Evolutionary conservation across 2,797 vertebrate species (phyloP).

Genomic region (Nannoperca australis): DNA sequence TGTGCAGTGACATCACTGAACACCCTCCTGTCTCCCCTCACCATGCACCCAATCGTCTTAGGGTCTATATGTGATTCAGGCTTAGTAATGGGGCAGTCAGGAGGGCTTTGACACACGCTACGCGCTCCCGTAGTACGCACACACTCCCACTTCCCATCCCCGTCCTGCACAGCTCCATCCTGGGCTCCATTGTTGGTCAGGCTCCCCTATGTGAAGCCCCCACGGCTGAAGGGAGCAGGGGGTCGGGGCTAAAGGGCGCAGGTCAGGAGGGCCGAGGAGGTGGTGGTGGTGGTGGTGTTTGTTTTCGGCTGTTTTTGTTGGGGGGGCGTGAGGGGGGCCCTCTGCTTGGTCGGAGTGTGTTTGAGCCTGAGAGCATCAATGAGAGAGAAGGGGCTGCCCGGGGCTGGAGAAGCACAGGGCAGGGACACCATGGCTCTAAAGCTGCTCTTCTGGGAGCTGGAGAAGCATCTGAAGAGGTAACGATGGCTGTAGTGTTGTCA

Average conservation of each 20-base stretch:
- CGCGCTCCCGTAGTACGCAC: slow-evolving; percentile 27
- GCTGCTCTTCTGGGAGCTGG: slow-evolving; percentile 84
- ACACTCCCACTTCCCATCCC: slow-evolving; percentile 35
- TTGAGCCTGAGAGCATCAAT: slow-evolving; percentile 64
- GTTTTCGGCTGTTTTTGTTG: slow-evolving; percentile 40
- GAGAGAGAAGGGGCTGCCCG: slow-evolving; percentile 72
- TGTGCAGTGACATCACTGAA: slow-evolving; percentile 70
- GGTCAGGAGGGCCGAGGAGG: slow-evolving; percentile 62
- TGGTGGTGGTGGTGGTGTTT: slow-evolving; percentile 25
- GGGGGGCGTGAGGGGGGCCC: background rate
- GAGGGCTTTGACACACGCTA: slow-evolving; percentile 41
- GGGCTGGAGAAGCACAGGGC: slow-evolving; percentile 63
- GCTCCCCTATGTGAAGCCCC: slow-evolving; percentile 56
- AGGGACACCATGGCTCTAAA: slow-evolving; percentile 74
- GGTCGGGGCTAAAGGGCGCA: slow-evolving; percentile 56
- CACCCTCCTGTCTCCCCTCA: slow-evolving; percentile 41
- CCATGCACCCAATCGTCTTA: slow-evolving; percentile 55
- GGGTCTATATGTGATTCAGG: slow-evolving; percentile 55
- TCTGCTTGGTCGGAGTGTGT: slow-evolving; percentile 26
- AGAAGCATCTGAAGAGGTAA: slow-evolving; percentile 84
- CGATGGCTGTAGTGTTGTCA: slow-evolving; percentile 55
- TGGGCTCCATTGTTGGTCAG: slow-evolving; percentile 54
- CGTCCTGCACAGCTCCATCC: slow-evolving; percentile 52
- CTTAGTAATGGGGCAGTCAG: slow-evolving; percentile 39
- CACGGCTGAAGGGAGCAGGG: slow-evolving; percentile 34